phyloP scores from a whole-genome alignment of 2,113 vertebrate species.

The Phrynosoma platyrhinos region DNA sequence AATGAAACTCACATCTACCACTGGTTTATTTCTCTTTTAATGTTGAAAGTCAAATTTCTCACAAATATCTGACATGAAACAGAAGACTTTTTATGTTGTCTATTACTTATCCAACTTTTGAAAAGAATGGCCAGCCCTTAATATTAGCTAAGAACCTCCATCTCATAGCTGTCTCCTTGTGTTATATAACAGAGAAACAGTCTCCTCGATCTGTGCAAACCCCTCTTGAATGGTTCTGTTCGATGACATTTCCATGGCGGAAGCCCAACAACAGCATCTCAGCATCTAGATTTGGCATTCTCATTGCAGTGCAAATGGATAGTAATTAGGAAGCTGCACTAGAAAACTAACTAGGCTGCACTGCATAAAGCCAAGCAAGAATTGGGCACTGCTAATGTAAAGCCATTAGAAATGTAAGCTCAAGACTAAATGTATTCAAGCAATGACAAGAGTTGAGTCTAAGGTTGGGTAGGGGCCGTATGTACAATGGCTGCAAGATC shows the following conservation, averaged over 20 bases:
- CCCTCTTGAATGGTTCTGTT: constrained; percentile 5
- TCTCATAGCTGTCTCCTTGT: constrained; percentile 8
- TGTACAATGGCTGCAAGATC: background rate
- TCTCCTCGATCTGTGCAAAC: background rate
- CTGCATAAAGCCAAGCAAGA: background rate
- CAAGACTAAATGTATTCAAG: background rate
- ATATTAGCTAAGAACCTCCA: constrained; percentile 36
- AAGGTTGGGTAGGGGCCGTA: background rate
- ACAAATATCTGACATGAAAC: constrained; percentile 18
- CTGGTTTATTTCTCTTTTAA: background rate
- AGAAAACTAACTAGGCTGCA: background rate
- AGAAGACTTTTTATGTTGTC: constrained; percentile 4
- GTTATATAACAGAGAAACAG: constrained; percentile 9
- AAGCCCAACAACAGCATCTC: background rate
- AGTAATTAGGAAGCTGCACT: background rate
- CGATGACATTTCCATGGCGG: constrained; percentile 1
- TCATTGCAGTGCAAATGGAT: background rate
- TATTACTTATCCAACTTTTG: background rate
- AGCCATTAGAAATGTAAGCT: background rate
- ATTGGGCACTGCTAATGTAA: constrained; percentile 1
- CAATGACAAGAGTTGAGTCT: background rate
- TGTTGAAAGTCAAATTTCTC: background rate
- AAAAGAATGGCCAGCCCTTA: background rate
- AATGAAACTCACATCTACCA: constrained; percentile 10
- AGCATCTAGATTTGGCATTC: constrained; percentile 1